Evolutionary conservation across 53 echinoderm and acorn worm genomes (phyloP), one percentile per base, ranked within the genome.

Genomic region (Holothuria leucospilota): DNA sequence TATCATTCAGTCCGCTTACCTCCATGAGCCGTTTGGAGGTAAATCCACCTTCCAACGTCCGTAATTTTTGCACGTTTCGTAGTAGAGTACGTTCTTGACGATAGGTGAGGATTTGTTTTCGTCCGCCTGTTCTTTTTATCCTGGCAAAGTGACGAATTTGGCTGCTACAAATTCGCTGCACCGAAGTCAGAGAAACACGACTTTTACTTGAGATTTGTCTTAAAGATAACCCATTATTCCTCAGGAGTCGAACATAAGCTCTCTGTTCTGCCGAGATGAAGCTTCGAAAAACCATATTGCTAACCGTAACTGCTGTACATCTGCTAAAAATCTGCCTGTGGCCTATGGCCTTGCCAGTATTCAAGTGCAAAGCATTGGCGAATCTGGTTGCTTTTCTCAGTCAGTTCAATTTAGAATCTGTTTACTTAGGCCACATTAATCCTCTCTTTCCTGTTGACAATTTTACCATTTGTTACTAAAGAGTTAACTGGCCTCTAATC

Each of bases 51-150:
- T 66, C 66, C 14, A 13, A 66, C 7, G 13, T 26, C 26, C 66
- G 20, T 29, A 66, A 29, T 66, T 66, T 66, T 21, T 66, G 16
- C 8, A 66, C 26, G 14, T 26, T 66, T 66, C 66, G 66, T 3
- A 66, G 66, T 29, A 66, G 66, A 28, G 29, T 66, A 5, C 66
- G 66, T 13, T 66, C 66, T 26, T 66, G 66, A 66, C 66, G 66
- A 66, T 10, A 29, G 29, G 8, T 66, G 26, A 66, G 66, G 13
- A 66, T 66, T 29, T 13, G 63, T 63, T 63, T 63, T 23, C 63
- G 63, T 21, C 63, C 63, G 63, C 63, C 63, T 23, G 21, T 21
- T 63, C 26, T 5, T 21, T 63, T 63, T 13, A 5, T 63, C 26
- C 12, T 63, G 63, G n/a, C 6, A 23, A 26, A 23, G 12, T 21